A percentile compares a stretch with the other conserved stretches of the same genome.
phyloP scores from a whole-genome alignment of 2,888 invertebrate genomes.

The Eupithecia exiguata region DNA sequence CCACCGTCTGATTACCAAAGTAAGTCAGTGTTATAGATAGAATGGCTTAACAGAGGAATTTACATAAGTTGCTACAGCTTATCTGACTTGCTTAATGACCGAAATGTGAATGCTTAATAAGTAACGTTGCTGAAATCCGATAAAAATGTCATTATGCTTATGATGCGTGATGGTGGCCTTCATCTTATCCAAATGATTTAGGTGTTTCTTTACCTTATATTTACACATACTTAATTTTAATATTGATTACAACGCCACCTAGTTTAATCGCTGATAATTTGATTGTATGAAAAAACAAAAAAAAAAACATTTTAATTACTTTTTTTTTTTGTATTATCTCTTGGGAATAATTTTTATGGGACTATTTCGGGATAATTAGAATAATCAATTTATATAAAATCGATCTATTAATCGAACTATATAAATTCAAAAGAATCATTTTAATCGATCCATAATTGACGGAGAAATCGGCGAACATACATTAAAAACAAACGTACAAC shows the following conservation, averaged over 20 bases:
- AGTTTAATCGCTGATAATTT: neutral
- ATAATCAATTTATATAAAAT: no score
- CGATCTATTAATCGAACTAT: no score
- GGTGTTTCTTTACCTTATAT: neutral
- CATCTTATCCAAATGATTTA: slow-evolving; percentile 1
- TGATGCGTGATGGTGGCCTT: neutral
- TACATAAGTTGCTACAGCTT: slow-evolving; percentile 23
- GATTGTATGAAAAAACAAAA: no score
- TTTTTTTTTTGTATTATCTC: no score
- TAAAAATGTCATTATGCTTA: neutral
- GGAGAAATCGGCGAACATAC: no score
- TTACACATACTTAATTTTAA: neutral
- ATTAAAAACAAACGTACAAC: no score
- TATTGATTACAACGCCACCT: neutral
- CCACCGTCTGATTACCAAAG: slow-evolving; percentile 46
- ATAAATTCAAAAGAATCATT: no score
- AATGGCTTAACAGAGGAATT: slow-evolving; percentile 38
- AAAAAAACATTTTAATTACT: no score
- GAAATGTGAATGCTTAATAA: slow-evolving; percentile 44
- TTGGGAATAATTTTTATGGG: no score
- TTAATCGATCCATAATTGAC: no score
- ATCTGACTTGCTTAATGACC: slow-evolving; percentile 54
- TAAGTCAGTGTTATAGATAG: slow-evolving; percentile 52
- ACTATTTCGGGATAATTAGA: no score
- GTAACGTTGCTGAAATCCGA: slow-evolving; percentile 7